A percentile compares a stretch with the other conserved stretches of the same genome.
Evolutionary conservation across 2,888 invertebrate species (phyloP).

Genomic region (Seladonia tumulorum): DNA sequence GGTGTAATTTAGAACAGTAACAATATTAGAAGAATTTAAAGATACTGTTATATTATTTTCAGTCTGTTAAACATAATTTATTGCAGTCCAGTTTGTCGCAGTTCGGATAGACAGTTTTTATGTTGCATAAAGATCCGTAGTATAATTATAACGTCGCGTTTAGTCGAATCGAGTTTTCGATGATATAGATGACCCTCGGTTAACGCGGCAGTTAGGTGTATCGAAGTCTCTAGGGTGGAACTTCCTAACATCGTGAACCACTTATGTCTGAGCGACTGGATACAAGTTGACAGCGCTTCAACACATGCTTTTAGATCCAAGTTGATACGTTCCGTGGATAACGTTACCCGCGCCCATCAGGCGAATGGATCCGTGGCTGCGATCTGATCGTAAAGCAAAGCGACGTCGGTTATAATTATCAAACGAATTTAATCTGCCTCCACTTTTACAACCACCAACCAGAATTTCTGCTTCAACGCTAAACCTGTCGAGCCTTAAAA

Average conservation of each 20-base stretch:
- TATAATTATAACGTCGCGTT: not conserved
- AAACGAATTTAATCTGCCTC: not conserved
- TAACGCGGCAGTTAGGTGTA: not conserved
- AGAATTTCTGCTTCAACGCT: not conserved
- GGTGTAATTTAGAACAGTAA: too few species aligned
- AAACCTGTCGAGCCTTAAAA: too few species aligned
- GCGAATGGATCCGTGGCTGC: not conserved
- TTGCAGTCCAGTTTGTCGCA: too few species aligned
- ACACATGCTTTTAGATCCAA: not conserved
- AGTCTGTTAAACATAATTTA: too few species aligned
- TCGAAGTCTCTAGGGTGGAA: not conserved
- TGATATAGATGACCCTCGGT: not conserved
- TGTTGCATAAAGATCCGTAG: too few species aligned
- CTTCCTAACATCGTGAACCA: not conserved
- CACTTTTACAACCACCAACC: not conserved
- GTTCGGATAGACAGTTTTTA: too few species aligned
- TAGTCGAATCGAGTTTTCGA: not conserved
- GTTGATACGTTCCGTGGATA: not conserved
- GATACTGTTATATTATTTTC: too few species aligned
- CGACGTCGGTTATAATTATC: not conserved
- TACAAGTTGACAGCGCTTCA: not conserved
- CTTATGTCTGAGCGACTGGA: conserved; percentile 1
- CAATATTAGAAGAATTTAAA: too few species aligned
- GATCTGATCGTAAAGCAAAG: not conserved
- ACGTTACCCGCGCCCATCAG: not conserved